Conservation (phyloP, 2,888 invertebrate species). For the Ophioninae sp. region DNA sequence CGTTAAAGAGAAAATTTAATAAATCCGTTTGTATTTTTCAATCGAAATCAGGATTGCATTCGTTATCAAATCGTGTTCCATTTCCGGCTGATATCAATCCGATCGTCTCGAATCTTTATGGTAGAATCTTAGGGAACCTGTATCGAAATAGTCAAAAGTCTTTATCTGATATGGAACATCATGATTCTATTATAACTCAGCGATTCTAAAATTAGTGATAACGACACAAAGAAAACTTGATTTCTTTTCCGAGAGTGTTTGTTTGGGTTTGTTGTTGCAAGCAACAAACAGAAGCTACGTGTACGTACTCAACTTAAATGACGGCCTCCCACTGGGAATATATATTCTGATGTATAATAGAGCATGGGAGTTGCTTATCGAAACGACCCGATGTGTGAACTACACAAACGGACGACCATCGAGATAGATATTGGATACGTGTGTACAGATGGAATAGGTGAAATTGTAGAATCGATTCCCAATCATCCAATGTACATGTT, state of each 20-base stretch:
- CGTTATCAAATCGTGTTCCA: too few relatives aligned
- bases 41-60: too few relatives aligned
- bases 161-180: too few relatives aligned
- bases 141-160: too few relatives aligned
- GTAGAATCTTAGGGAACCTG: too few relatives aligned
- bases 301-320: background rate
- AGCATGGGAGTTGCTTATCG: constrained; percentile 14
- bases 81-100: too few relatives aligned
- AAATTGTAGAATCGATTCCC: constrained; percentile 52
- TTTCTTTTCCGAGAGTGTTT: background rate
- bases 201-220: background rate
- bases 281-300: background rate
- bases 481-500: constrained; percentile 3
- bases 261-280: background rate
- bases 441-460: constrained; percentile 21
- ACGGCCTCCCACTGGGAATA: background rate
- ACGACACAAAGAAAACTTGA: background rate
- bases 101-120: too few relatives aligned
- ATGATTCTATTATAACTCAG: too few relatives aligned
- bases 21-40: too few relatives aligned
- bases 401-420: background rate
- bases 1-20: too few relatives aligned
- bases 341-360: background rate
- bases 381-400: background rate
- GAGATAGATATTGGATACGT: constrained; percentile 47